These are phyloP conservation scores for Euthynnus affinis DNA, from an alignment of 2,797 vertebrate genomes.

Conservation along the genomic window DNA sequence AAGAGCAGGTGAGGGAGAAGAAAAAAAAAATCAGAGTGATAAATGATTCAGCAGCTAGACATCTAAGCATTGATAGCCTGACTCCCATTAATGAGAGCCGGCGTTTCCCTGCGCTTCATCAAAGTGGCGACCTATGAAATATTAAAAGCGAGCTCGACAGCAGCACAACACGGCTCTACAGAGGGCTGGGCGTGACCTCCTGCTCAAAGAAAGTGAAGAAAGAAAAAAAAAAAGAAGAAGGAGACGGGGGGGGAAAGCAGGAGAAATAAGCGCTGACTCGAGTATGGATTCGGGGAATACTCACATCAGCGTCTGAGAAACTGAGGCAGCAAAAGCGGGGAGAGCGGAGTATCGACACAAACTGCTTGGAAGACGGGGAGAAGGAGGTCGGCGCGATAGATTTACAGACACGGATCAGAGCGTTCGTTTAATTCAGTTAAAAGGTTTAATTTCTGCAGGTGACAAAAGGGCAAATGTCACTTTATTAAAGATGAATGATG, in stretches of 20 bases:
- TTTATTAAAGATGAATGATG: too few relatives aligned
- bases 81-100: constrained; percentile 33
- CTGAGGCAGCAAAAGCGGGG: constrained; percentile 43
- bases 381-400: constrained; percentile 5
- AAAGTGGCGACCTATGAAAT: constrained; percentile 49
- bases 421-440: not conserved
- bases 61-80: constrained; percentile 26
- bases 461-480: not conserved
- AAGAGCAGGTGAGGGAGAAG: constrained; percentile 30
- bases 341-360: constrained; percentile 23
- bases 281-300: constrained; percentile 33
- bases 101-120: constrained; percentile 34
- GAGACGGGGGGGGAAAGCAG: not conserved
- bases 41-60: constrained; percentile 51
- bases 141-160: constrained; percentile 42
- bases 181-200: constrained; percentile 8
- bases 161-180: constrained; percentile 6
- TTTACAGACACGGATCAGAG: constrained; percentile 3
- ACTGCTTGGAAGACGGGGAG: not conserved
- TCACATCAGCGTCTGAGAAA: constrained; percentile 33
- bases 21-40: constrained; percentile 20
- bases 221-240: not conserved
- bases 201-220: not conserved
- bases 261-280: constrained; percentile 37
- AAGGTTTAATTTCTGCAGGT: too few relatives aligned